Evolutionary conservation across 2,888 invertebrate species (phyloP).

Genomic region (Eristalinus sepulchralis): DNA sequence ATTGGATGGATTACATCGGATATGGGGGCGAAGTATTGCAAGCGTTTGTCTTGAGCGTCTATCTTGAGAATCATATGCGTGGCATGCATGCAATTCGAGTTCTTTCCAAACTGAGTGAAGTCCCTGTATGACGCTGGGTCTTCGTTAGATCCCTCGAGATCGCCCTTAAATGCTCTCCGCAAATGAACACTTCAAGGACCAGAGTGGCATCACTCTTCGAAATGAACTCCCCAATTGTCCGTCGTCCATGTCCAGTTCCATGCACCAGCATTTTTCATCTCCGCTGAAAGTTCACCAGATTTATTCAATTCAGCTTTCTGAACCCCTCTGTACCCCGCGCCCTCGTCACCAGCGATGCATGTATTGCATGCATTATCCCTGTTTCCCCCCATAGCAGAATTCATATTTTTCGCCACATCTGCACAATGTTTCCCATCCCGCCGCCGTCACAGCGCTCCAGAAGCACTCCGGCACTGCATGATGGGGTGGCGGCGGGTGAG

Average conservation of each 20-base stretch:
- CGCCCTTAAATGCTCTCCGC: background rate
- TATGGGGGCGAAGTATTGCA: background rate
- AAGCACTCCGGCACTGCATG: background rate
- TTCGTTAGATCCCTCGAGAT: background rate
- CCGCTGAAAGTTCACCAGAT: background rate
- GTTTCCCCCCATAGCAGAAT: background rate
- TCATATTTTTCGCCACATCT: conserved; percentile 22
- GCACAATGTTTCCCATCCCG: background rate
- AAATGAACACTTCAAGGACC: background rate
- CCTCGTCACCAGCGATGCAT: background rate
- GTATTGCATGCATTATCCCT: background rate
- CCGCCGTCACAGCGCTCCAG: background rate
- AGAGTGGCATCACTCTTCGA: background rate
- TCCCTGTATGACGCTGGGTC: background rate
- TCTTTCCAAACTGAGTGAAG: background rate
- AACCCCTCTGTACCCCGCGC: background rate
- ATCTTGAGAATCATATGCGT: too few relatives aligned
- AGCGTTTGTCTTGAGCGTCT: background rate
- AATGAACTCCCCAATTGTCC: background rate
- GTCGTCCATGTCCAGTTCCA: background rate
- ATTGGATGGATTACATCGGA: background rate
- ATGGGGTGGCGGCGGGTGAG: background rate
- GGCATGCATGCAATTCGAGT: too few relatives aligned
- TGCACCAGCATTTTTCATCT: background rate
- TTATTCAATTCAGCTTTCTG: background rate